Conservation (phyloP, 2,888 invertebrate genomes). For the Barypeithes pellucidus region DNA sequence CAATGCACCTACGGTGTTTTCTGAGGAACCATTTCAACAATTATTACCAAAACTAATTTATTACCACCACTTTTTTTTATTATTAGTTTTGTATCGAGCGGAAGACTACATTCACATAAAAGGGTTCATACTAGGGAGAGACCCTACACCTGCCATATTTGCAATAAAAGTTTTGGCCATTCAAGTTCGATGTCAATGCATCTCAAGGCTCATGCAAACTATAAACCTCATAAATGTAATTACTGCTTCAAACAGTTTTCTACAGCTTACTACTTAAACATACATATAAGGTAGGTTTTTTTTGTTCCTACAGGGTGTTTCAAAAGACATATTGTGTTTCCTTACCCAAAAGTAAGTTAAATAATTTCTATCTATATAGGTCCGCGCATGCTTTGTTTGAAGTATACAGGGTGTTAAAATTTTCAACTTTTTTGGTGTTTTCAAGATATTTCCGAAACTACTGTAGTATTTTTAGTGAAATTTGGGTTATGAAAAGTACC, state of each 20-base stretch:
- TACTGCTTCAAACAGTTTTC: conserved; percentile 62
- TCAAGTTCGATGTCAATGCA: conserved; percentile 60
- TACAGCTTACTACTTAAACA: conserved; percentile 61
- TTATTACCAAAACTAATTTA: too few species aligned
- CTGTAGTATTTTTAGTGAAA: too few species aligned
- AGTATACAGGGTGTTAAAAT: too few species aligned
- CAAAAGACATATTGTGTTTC: too few species aligned
- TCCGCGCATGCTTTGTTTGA: too few species aligned
- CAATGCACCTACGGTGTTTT: too few species aligned
- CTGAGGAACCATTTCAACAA: too few species aligned
- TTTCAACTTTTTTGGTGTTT: too few species aligned
- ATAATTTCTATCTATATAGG: too few species aligned
- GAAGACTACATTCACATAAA: conserved; percentile 62
- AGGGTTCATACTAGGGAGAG: conserved; percentile 62
- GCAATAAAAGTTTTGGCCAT: conserved; percentile 62
- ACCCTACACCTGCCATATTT: conserved; percentile 61
- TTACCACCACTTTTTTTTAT: background rate
- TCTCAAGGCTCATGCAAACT: conserved; percentile 60
- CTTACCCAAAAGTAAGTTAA: too few species aligned
- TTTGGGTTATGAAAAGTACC: too few species aligned
- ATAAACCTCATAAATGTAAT: conserved; percentile 60
- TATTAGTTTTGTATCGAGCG: conserved; percentile 63
- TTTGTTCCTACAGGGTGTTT: background rate
- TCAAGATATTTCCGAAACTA: too few species aligned
- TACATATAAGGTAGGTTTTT: conserved; percentile 58